These are phyloP conservation scores for Origma solitaria DNA, from an alignment of 2,113 vertebrate species.

Conservation along the genomic window DNA sequence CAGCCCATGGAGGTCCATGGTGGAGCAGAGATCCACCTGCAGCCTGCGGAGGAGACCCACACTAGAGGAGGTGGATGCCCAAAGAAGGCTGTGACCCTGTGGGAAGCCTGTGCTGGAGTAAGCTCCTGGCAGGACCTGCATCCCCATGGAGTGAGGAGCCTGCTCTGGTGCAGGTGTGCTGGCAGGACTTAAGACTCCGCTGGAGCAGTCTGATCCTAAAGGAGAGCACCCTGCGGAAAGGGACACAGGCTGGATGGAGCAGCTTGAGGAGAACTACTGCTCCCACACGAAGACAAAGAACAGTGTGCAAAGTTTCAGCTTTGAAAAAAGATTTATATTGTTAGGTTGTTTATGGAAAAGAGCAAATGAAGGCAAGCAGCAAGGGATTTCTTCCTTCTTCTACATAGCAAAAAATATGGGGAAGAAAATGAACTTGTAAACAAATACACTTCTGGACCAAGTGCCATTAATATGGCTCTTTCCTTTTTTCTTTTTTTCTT, in stretches of 20 bases:
- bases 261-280: neutral
- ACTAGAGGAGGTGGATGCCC: neutral
- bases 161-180: neutral
- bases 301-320: neutral
- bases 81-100: neutral
- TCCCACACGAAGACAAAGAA: neutral
- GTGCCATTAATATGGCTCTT: neutral
- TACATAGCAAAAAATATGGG: neutral
- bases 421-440: neutral
- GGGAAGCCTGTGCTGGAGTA: neutral
- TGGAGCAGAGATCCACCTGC: neutral
- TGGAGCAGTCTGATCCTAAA: neutral
- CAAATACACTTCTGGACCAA: neutral
- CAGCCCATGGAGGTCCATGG: rapidly evolving
- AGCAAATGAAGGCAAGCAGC: neutral
- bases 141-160: neutral
- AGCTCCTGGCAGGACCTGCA: neutral
- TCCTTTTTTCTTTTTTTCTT: neutral
- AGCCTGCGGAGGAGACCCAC: rapidly evolving
- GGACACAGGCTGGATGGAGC: neutral
- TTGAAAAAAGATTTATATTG: neutral
- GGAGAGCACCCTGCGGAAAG: neutral
- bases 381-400: neutral
- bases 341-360: neutral
- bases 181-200: no score